Evolutionary conservation across 2,888 invertebrate species (phyloP), one percentile per base, ranked within the genome.

Genomic region (Micropterix aruncella): DNA sequence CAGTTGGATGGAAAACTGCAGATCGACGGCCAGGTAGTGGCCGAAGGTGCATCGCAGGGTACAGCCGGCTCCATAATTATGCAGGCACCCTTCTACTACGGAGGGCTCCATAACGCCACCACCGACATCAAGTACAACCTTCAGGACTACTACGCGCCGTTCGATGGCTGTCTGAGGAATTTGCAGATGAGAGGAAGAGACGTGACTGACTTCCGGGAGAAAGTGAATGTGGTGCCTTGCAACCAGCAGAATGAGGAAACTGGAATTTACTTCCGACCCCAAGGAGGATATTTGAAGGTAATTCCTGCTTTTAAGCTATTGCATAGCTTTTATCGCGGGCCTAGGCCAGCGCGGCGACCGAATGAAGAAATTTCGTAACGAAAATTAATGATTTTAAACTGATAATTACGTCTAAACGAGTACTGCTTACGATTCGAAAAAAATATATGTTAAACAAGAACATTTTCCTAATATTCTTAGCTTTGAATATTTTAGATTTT

Each of bases 201-300:
- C 0, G 71, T 89, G 44, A 77, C 77, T 0, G 73, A 76, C 37
- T 75, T 83, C 0, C 61, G 68, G 0, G 58, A 64, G 9, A 63
- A 71, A 39, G 65, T 76, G 44, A 80, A 80, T 38, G 80, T 87
- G 0, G 75, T 84, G 17, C 82, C 85, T 0, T 95, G 95, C 60
- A 80, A 82, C 0, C 80, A 83, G 46, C 73, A 79, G 47, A 58
- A 69, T 5, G 79, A 87, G 14, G 90, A 92, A 58, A 61, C 66
- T 2, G 95, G 95, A 3, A 74, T 84, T 1, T 95, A 84, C 79
- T 93, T 95, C 68, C 80, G 79, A 39, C 77, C 80, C 2, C 77
- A 79, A 1, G 80, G 82, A 46, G 91, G 91, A 47, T 83, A 77
- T 56, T 72, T 85, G 45, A 82, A 79, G 66, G 74, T 82, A 48